A percentile compares a stretch with the other conserved stretches of the same genome.
phyloP scores from a whole-genome alignment of 2,113 vertebrate species.

The Corydoras sp. region DNA sequence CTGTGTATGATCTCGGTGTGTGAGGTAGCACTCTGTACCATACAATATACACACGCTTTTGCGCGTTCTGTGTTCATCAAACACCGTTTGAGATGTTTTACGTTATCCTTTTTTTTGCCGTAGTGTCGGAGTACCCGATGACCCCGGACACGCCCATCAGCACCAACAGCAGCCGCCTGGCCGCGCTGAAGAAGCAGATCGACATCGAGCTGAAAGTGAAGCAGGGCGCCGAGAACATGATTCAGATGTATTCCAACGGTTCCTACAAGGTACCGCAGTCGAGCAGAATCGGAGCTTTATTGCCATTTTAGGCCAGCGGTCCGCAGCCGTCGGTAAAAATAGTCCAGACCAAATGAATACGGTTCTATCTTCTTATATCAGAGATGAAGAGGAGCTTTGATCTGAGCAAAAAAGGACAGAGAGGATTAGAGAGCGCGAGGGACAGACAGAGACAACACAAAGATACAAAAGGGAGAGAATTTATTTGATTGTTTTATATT shows the following conservation, averaged over 20 bases:
- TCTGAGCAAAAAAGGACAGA: background rate
- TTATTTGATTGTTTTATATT: too few relatives aligned
- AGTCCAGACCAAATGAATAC: background rate
- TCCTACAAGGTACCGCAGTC: slow-evolving; percentile 75
- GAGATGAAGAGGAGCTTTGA: slow-evolving; percentile 22
- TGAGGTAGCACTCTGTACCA: too few relatives aligned
- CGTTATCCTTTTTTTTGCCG: background rate
- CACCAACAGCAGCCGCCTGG: slow-evolving; percentile 73
- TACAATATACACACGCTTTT: background rate
- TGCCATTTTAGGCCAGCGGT: slow-evolving; percentile 4
- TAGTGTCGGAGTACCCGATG: slow-evolving; percentile 71
- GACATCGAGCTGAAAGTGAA: slow-evolving; percentile 90
- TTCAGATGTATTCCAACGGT: slow-evolving; percentile 88
- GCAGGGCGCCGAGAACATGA: slow-evolving; percentile 88
- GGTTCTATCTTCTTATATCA: slow-evolving; percentile 7
- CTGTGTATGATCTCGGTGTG: too few relatives aligned
- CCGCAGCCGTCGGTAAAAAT: slow-evolving; percentile 8
- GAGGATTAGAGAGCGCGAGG: too few relatives aligned
- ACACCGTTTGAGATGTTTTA: background rate
- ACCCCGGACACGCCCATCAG: slow-evolving; percentile 82
- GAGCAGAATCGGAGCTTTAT: background rate
- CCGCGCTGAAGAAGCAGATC: slow-evolving; percentile 80
- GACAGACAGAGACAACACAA: too few relatives aligned
- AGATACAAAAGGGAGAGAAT: too few relatives aligned
- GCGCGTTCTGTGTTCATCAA: background rate